These are phyloP conservation scores for Drosophila dunni DNA, from an alignment of 1,140 invertebrate species.

Conservation along the genomic window DNA sequence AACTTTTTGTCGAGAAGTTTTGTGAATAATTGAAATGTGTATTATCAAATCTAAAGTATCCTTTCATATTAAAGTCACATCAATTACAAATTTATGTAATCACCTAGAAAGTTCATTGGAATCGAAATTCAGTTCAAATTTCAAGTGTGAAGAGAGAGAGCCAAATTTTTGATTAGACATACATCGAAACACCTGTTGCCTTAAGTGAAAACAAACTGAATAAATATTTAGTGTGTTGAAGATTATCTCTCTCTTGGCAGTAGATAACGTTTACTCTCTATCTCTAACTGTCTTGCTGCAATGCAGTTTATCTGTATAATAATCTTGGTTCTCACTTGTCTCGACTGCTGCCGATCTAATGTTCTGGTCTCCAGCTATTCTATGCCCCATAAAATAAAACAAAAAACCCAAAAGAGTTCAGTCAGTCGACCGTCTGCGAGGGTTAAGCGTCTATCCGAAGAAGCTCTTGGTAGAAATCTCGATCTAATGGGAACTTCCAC, in stretches of 20 bases:
- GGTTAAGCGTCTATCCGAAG: background rate
- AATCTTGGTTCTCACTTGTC: background rate
- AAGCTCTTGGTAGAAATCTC: background rate
- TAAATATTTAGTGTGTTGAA: background rate
- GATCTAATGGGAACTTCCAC: background rate
- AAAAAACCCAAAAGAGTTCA: background rate
- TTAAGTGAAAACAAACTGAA: slow-evolving; percentile 1
- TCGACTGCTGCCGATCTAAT: background rate
- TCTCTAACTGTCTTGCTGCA: background rate
- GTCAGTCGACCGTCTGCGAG: background rate
- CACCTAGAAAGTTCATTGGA: background rate
- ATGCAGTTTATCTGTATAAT: slow-evolving; percentile 4
- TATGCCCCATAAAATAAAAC: background rate
- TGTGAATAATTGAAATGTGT: slow-evolving; percentile 4
- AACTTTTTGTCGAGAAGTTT: slow-evolving; percentile 23
- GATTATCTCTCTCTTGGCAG: background rate
- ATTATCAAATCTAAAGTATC: slow-evolving; percentile 4
- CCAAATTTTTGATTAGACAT: background rate
- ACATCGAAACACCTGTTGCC: slow-evolving; percentile 1
- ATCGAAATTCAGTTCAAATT: background rate
- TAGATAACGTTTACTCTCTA: background rate
- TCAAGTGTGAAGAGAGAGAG: background rate
- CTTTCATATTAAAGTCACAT: slow-evolving; percentile 12
- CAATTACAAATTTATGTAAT: background rate
- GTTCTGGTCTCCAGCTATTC: background rate